phyloP scores from a whole-genome alignment of 53 echinoderm and acorn worm species.

The Pentamera pediparva region DNA sequence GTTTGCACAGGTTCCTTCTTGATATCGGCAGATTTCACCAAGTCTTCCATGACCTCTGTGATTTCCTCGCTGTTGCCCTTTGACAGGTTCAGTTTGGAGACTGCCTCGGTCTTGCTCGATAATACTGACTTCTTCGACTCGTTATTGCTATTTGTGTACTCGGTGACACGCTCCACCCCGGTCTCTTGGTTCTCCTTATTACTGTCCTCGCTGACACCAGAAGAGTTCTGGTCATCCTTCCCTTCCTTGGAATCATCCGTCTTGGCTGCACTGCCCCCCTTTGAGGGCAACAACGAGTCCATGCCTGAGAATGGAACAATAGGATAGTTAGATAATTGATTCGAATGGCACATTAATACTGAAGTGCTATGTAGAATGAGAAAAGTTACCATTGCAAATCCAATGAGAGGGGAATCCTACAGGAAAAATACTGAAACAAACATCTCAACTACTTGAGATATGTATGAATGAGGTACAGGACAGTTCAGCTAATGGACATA shows the following conservation, averaged over 20 bases:
- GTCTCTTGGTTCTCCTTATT: slow-evolving; percentile 85
- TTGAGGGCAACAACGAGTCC: slow-evolving; percentile 5
- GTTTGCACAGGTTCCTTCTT: too few species aligned
- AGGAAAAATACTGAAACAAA: too few species aligned
- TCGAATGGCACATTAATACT: too few species aligned
- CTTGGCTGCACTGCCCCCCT: neutral
- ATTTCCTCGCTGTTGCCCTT: neutral
- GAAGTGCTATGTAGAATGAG: too few species aligned
- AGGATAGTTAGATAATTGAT: too few species aligned
- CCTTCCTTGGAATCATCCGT: neutral
- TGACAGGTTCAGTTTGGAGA: neutral
- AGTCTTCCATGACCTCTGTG: neutral
- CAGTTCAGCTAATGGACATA: too few species aligned
- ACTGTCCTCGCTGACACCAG: slow-evolving; percentile 43
- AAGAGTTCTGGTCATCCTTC: slow-evolving; percentile 23
- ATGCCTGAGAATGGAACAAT: too few species aligned
- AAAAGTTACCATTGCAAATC: too few species aligned
- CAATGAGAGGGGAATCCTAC: too few species aligned
- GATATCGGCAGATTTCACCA: too few species aligned
- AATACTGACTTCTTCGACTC: neutral
- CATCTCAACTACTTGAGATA: too few species aligned
- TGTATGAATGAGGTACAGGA: too few species aligned
- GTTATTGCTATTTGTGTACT: neutral
- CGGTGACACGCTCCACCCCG: slow-evolving; percentile 7
- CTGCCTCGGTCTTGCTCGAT: slow-evolving; percentile 10